Evolutionary conservation across 1,140 invertebrate species (phyloP), one percentile per base, ranked within the genome.

Genomic region (Zaprionus vittiger): DNA sequence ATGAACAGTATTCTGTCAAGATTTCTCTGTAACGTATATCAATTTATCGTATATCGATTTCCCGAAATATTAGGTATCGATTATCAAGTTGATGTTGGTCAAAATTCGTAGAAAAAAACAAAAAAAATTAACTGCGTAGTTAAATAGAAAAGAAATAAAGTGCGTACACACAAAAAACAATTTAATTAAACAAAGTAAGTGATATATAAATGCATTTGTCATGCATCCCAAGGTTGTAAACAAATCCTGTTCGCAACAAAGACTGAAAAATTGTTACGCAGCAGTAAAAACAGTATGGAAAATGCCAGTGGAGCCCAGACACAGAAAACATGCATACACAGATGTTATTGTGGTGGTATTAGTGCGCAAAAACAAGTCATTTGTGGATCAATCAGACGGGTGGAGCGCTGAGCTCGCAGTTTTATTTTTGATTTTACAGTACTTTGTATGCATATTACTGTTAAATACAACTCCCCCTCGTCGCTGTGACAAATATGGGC

Each of bases 51-150:
- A 14, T 54, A 76, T 57, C 78, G 78, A 71, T 63, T 61, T 38
- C 5, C 15, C 9, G 11, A 20, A 54, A 17, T 52, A 68, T 60
- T 60, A 24, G 28, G 12, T 31, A 74, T 69, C 72, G 72, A 74
- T 62, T 62, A 44, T 11, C 24, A 44, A 63, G 68, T 63, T 71
- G 60, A 76, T 76, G 69, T 75, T 75, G 73, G 60, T 67, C 67
- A 76, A 76, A 71, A 60, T 72, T 72, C 52, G 41, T 66, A 64
- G 63, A 62, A 79, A 79, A 83, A 73, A 83, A 87, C 66, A 83
- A 80, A 86, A 80, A 83, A 83, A 79, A 73, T 89, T 84, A 72
- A 79, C 84, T 89, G 84, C 84, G 84, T 90, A 89, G 83, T 89
- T 89, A 44, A 86, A 71, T 63, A 54, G 26, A 70, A 77, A 76